Percentiles rank a stretch among this genome's conserved stretches.
These are phyloP conservation scores for Gopherus flavomarginatus DNA, from an alignment of 2,113 vertebrate species.

Conservation along the genomic window DNA sequence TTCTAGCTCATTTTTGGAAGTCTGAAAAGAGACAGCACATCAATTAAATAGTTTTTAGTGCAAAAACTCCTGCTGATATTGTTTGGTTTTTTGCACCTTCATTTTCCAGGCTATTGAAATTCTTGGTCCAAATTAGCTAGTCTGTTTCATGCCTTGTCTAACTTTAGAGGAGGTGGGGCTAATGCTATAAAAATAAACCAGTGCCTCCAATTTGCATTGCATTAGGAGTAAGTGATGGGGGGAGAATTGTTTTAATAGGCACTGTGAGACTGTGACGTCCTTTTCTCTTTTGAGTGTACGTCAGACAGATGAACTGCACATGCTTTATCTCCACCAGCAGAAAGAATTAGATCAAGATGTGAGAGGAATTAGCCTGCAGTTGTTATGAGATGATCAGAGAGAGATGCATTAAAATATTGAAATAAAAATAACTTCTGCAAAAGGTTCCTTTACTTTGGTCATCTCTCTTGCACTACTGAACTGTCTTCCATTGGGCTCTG, in stretches of 20 bases:
- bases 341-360: conserved; percentile 19
- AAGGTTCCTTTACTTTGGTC: not conserved
- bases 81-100: conserved; percentile 14
- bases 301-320: conserved; percentile 23
- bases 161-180: conserved; percentile 19
- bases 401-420: accelerated
- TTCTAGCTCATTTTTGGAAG: accelerated
- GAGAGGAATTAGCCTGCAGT: not conserved
- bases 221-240: not conserved
- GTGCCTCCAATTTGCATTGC: not conserved
- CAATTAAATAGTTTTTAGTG: not conserved
- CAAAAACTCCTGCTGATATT: not conserved
- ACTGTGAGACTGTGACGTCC: not conserved
- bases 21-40: not conserved
- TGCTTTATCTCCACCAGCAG: conserved; percentile 10
- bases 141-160: not conserved
- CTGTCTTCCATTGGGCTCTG: not conserved
- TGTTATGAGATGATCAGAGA: not conserved
- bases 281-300: not conserved
- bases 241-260: not conserved
- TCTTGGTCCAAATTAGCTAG: conserved; percentile 1
- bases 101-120: conserved; percentile 25
- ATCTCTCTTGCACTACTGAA: not conserved
- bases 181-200: conserved; percentile 30
- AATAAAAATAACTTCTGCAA: not conserved